These are phyloP conservation scores for Eciton burchellii DNA, from an alignment of 1,140 invertebrate species.

Conservation along the genomic window DNA sequence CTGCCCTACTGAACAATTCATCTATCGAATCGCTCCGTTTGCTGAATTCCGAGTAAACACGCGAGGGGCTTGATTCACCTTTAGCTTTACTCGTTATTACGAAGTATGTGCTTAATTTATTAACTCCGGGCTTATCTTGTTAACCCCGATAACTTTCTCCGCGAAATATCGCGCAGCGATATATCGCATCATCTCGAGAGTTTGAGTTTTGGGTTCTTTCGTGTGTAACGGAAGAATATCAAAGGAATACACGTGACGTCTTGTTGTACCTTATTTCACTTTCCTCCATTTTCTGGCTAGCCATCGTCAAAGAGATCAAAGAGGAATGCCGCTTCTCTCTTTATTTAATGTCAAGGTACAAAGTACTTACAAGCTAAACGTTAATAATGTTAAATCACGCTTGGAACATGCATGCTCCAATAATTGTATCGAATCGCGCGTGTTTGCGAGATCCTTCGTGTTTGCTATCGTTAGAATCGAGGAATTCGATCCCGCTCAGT, in stretches of 20 bases:
- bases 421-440: too few species aligned
- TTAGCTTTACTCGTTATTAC: constrained; percentile 1
- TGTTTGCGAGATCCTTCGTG: too few species aligned
- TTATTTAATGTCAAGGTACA: too few species aligned
- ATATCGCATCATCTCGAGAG: too few species aligned
- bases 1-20: not conserved
- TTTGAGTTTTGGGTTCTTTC: not conserved
- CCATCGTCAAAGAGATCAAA: too few species aligned
- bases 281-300: too few species aligned
- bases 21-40: not conserved
- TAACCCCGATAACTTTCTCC: not conserved
- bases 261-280: not conserved
- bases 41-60: not conserved
- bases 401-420: too few species aligned
- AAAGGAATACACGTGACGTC: not conserved
- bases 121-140: not conserved
- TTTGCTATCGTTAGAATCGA: not conserved
- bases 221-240: not conserved
- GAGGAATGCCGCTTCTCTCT: too few species aligned
- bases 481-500: not conserved
- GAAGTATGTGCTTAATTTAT: not conserved
- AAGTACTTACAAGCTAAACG: too few species aligned
- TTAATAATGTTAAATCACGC: too few species aligned
- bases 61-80: not conserved
- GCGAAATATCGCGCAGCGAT: not conserved